Base-by-base conservation (phyloP, 2,113 vertebrate genomes). In the Hemiscyllium ocellatum region DNA sequence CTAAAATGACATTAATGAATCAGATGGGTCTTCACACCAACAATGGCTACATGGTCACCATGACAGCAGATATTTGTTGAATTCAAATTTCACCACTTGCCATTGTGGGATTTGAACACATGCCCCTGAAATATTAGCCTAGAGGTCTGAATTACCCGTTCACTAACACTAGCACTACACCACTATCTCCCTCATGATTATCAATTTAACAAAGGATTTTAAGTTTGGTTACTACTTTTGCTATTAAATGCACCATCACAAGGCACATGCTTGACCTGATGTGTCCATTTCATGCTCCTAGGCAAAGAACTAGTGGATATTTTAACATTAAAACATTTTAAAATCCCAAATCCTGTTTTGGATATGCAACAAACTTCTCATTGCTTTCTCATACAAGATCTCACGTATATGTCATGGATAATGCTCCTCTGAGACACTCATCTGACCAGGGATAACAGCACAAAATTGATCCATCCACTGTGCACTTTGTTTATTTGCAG, bases 401-500 rank as follows among this genome's bases (percentile, higher is more conserved):
- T 61, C 0, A 52, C 29, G n/a, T n/a, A 52, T 87, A 3, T 61
- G 26, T 56, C 26, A 56, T 3, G 29, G 19, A 89, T 33, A 89
- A 89, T 4, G 13, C 52, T 90, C 61, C 52, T 26, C 50, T 5
- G 52, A 90, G 26, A 90, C 80, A 83, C 17, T 42, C 15, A 80
- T 3, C 37, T 83, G 37, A 19, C 26, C 87, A 94, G 56, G 61
- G 89, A 91, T 12, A 91, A 66, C 61, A 91, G 33, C 68, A 69
- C 24, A 68, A 93, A 47, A 66, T 56, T 93, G 56, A 94, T 94
- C 65, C 65, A 69, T 94, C 90, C 61, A 94, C n/a, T 94, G 33
- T 24, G 61, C n/a, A 94, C 90, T 69, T 68, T 12, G 50, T 47
- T 87, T 94, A 94, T 94, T 94, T 94, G 61, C 65, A 94, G 66